These are phyloP conservation scores for Lochmaea crataegi DNA, from an alignment of 2,888 invertebrate genomes.

Conservation along the genomic window DNA sequence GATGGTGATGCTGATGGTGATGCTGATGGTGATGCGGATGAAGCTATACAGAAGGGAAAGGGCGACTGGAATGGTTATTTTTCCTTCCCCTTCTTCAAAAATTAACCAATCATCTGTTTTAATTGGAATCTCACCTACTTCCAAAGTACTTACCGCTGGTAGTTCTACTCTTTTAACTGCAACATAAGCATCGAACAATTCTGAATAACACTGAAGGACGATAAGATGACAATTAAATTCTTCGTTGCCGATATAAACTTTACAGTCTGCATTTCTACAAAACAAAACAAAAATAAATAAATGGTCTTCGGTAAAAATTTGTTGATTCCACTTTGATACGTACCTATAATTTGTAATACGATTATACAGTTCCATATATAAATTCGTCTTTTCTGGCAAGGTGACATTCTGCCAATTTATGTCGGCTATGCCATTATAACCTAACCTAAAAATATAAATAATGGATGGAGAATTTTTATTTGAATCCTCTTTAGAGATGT, in stretches of 20 bases:
- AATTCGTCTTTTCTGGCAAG: slow-evolving; percentile 75
- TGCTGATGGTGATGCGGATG: too few relatives aligned
- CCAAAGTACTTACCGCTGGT: slow-evolving; percentile 57
- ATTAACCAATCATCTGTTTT: too few relatives aligned
- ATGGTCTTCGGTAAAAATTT: not conserved
- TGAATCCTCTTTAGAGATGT: too few relatives aligned
- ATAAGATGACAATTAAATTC: slow-evolving; percentile 77
- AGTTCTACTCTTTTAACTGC: slow-evolving; percentile 64
- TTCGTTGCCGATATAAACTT: slow-evolving; percentile 73
- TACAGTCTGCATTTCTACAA: slow-evolving; percentile 75
- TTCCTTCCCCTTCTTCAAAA: too few relatives aligned
- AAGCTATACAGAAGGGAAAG: too few relatives aligned
- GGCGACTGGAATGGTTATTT: too few relatives aligned
- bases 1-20: too few relatives aligned
- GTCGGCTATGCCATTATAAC: slow-evolving; percentile 67
- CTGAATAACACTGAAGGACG: slow-evolving; percentile 77
- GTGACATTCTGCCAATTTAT: slow-evolving; percentile 74
- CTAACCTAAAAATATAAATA: slow-evolving; percentile 54
- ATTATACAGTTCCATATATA: slow-evolving; percentile 74
- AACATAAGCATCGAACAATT: slow-evolving; percentile 70
- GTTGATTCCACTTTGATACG: too few relatives aligned
- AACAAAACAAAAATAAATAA: slow-evolving; percentile 23
- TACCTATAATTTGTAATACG: slow-evolving; percentile 77
- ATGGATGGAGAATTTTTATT: too few relatives aligned
- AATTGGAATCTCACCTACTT: too few relatives aligned